Evolutionary conservation across 1,140 invertebrate genomes (phyloP).

Genomic region (Anadara kagoshimensis): DNA sequence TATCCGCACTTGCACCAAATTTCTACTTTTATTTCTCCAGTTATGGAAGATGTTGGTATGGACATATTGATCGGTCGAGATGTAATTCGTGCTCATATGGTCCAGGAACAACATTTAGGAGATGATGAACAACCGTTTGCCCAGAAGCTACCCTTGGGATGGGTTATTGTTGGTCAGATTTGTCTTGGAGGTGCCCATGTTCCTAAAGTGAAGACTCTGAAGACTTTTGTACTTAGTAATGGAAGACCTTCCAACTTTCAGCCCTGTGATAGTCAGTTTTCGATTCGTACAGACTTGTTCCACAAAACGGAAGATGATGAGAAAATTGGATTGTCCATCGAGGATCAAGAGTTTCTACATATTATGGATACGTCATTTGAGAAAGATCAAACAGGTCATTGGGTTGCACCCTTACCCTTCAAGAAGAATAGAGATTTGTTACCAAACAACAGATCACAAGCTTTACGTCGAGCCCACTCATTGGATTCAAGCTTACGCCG

Average conservation of each 20-base stretch:
- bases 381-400: conserved; percentile 13
- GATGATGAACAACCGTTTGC: conserved; percentile 1
- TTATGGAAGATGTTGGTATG: conserved; percentile 18
- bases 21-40: conserved; percentile 1
- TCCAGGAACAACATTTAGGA: conserved; percentile 25
- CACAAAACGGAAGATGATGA: background rate
- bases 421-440: background rate
- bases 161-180: conserved; percentile 6
- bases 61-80: conserved; percentile 32
- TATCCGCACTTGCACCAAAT: conserved; percentile 27
- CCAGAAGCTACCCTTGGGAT: conserved; percentile 6
- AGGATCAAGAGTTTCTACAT: conserved; percentile 13
- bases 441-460: no score
- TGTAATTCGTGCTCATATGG: conserved; percentile 28
- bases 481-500: no score
- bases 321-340: background rate
- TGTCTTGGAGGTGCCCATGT: background rate
- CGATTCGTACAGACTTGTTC: no score
- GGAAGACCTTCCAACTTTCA: background rate
- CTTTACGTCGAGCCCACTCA: no score
- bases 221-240: background rate
- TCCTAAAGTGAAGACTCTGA: background rate
- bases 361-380: conserved; percentile 20
- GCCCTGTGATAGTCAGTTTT: background rate
- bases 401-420: conserved; percentile 41